A percentile compares a stretch with the other conserved stretches of the same genome.
Conservation (phyloP, 64 coral and sea anemone genomes). For the Platygyra sinensis region DNA sequence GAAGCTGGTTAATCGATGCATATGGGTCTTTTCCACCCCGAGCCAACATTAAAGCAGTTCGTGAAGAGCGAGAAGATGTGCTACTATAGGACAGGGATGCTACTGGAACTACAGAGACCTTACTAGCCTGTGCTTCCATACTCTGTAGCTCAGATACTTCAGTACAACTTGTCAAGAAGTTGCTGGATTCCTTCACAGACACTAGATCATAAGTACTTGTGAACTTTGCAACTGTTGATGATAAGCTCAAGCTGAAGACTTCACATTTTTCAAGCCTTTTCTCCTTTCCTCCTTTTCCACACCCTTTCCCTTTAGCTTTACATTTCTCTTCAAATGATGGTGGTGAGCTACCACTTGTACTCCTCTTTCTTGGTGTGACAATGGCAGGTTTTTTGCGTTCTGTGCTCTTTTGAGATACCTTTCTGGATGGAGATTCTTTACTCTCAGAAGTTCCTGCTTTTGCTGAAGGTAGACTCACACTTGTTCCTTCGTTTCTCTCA, state of each 20-base stretch:
- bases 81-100: neutral
- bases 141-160: neutral
- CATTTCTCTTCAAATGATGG: neutral
- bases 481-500: neutral
- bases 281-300: neutral
- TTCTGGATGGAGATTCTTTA: neutral
- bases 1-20: slow-evolving; percentile 10
- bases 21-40: slow-evolving; percentile 38
- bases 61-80: slow-evolving; percentile 25
- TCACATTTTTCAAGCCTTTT: neutral
- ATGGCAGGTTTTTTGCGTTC: neutral
- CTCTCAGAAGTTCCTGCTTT: neutral
- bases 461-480: neutral
- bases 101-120: neutral
- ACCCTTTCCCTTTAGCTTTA: neutral
- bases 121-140: neutral
- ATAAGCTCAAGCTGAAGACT: slow-evolving; percentile 18
- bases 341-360: too few species aligned
- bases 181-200: neutral
- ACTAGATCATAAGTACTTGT: slow-evolving; percentile 17
- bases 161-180: neutral
- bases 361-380: neutral
- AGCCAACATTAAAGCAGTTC: slow-evolving; percentile 22
- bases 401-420: neutral
- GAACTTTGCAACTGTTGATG: slow-evolving; percentile 2